Evolutionary conservation across 2,113 vertebrate genomes (phyloP), one percentile per base, ranked within the genome.

Genomic region (Nothocercus julius): DNA sequence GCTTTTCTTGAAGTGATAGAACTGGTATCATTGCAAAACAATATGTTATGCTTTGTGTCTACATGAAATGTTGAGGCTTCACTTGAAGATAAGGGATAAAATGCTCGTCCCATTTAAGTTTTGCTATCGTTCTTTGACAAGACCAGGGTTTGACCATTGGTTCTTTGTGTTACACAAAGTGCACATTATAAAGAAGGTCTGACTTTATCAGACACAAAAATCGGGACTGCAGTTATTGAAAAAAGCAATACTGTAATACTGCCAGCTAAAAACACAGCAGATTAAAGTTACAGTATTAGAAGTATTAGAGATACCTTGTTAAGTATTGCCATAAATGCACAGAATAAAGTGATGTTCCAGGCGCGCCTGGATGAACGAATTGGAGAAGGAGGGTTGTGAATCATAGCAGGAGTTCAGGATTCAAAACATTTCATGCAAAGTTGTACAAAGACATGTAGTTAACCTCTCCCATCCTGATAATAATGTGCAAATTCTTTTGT

Each of bases 391-490:
- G 36, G 21, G 22, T 4, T 49, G 34, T 96, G 90, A 96, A 77
- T 96, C 90, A 88, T 89, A 87, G 69, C 3, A 19, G 69, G 47
- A 92, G 92, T 54, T 92, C 58, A 73, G 53, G 83, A 92, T 67
- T 79, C 53, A 89, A 90, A 90, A 85, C 53, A 62, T 68, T 74
- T 79, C 3, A 27, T 40, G 82, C 62, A 76, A 90, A 96, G 47
- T 28, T 45, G 66, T 61, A 86, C 45, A 68, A 66, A 91, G 75
- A 42, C n/a, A 49, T 44, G 77, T 30, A 53, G 76, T 91, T 96
- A 96, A 94, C 56, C 62, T 88, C 90, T 95, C 47, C 10, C 40
- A 47, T 92, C 69, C 87, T 73, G 69, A n/a, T 49, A 78, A 76
- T 40, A 32, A 64, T 40, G 68, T 7, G 69, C 73, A 95, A 96